A percentile compares a stretch with the other conserved stretches of the same genome.
These are phyloP conservation scores for Hemitrygon akajei DNA, from an alignment of 2,797 vertebrate species.

Conservation along the genomic window DNA sequence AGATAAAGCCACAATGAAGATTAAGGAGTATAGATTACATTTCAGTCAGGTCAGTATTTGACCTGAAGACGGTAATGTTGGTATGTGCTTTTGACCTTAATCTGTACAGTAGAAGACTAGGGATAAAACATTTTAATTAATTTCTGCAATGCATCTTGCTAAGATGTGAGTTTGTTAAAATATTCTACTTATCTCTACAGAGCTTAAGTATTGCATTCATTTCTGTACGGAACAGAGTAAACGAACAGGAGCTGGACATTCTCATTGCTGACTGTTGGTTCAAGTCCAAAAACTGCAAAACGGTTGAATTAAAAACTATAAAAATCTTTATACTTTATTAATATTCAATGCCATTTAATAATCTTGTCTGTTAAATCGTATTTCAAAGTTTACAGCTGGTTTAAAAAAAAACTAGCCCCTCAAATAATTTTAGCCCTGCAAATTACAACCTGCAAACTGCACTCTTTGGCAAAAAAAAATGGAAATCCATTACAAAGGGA, in stretches of 20 bases:
- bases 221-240: background rate
- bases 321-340: background rate
- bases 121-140: too few relatives aligned
- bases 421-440: slow-evolving; percentile 42
- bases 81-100: too few relatives aligned
- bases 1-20: too few relatives aligned
- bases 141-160: too few relatives aligned
- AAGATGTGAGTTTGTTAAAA: background rate
- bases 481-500: background rate
- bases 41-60: too few relatives aligned
- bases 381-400: background rate
- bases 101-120: too few relatives aligned
- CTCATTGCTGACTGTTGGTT: background rate
- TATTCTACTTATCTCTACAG: background rate
- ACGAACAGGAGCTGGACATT: background rate
- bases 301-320: background rate
- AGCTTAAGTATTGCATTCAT: background rate
- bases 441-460: slow-evolving; percentile 39
- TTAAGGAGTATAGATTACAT: too few relatives aligned
- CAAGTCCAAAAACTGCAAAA: background rate
- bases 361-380: background rate
- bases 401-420: slow-evolving; percentile 48
- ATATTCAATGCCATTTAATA: background rate
- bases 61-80: too few relatives aligned
- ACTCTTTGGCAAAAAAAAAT: background rate